These are phyloP conservation scores for Perdita meconis DNA, from an alignment of 2,888 invertebrate genomes.

Conservation along the genomic window DNA sequence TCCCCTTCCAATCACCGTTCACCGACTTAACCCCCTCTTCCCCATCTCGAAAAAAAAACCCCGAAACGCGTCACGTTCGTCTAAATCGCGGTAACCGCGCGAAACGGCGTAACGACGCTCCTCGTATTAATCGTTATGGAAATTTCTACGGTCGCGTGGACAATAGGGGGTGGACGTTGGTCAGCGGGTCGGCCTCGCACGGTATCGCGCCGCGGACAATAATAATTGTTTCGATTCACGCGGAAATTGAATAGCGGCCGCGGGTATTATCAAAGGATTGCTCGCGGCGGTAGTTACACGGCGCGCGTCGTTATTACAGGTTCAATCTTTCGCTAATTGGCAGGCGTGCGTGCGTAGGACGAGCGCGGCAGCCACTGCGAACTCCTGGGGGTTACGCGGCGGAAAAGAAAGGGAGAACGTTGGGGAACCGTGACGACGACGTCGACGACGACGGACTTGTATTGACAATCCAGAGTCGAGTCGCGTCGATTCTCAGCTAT, in stretches of 20 bases:
- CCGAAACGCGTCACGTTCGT: slow-evolving; percentile 16
- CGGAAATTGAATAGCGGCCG: slow-evolving; percentile 61
- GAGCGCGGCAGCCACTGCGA: neutral
- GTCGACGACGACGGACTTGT: neutral
- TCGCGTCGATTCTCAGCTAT: slow-evolving; percentile 22
- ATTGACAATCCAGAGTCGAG: slow-evolving; percentile 9
- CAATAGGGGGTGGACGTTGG: slow-evolving; percentile 25
- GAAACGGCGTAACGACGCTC: slow-evolving; percentile 16
- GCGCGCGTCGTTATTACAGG: slow-evolving; percentile 22
- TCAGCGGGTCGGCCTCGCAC: neutral
- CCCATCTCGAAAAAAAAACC: no score
- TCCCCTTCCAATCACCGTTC: neutral
- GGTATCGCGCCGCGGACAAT: slow-evolving; percentile 49
- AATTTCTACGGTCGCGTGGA: slow-evolving; percentile 45
- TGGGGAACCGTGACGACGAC: neutral
- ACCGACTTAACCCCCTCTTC: neutral
- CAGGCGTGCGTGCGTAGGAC: neutral
- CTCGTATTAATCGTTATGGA: slow-evolving; percentile 66
- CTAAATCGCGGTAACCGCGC: slow-evolving; percentile 16
- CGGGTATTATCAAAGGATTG: slow-evolving; percentile 51
- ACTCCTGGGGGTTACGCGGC: neutral
- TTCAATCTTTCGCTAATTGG: slow-evolving; percentile 53
- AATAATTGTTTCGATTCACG: slow-evolving; percentile 68
- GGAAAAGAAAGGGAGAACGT: slow-evolving; percentile 12
- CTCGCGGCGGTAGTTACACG: slow-evolving; percentile 12